A percentile compares a stretch with the other conserved stretches of the same genome.
Conservation (phyloP, 2,113 vertebrate species). For the Scomber colias region DNA sequence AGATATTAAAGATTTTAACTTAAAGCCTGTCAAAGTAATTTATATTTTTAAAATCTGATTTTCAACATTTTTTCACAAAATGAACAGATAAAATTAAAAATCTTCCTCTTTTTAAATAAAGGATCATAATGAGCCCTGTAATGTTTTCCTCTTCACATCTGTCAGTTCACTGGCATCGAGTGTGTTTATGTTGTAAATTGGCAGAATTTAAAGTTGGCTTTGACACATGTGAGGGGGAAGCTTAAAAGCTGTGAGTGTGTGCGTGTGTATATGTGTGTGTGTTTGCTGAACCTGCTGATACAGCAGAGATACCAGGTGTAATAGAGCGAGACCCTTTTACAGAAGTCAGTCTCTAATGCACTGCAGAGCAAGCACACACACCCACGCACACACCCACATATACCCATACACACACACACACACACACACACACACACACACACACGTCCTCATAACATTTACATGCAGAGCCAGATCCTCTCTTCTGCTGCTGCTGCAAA, state of each 20-base stretch:
- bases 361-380: conserved; percentile 24
- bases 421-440: conserved; percentile 30
- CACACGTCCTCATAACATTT: conserved; percentile 2
- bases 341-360: conserved; percentile 41
- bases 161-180: neutral
- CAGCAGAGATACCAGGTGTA: conserved; percentile 53
- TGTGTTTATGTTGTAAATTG: conserved; percentile 10
- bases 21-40: too few relatives aligned
- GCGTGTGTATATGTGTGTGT: neutral
- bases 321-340: conserved; percentile 39
- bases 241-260: neutral
- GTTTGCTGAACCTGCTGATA: conserved; percentile 52
- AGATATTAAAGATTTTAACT: too few relatives aligned
- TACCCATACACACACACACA: conserved; percentile 22
- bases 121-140: too few relatives aligned
- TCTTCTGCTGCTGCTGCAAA: conserved; percentile 11
- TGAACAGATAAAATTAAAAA: too few relatives aligned
- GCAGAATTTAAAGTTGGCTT: neutral
- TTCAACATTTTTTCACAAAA: too few relatives aligned
- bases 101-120: too few relatives aligned
- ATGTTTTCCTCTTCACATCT: too few relatives aligned
- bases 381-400: conserved; percentile 23
- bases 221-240: neutral
- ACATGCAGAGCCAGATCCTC: neutral
- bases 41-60: too few relatives aligned